These are phyloP conservation scores for Pandemis cinnamomeana DNA, from an alignment of 2,888 invertebrate species.

Conservation along the genomic window DNA sequence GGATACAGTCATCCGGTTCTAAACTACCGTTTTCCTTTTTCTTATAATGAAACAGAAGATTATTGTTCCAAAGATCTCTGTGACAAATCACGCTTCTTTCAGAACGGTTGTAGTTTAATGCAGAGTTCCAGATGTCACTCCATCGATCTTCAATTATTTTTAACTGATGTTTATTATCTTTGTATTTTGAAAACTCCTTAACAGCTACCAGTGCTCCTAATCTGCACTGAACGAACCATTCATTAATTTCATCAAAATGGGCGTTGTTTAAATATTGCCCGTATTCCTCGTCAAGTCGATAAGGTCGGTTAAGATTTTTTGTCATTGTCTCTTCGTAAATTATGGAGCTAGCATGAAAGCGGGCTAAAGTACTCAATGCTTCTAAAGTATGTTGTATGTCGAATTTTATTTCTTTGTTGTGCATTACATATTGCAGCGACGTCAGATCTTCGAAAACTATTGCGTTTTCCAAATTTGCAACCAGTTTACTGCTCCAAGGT, in stretches of 20 bases:
- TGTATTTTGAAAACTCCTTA: conserved; percentile 3
- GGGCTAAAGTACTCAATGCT: background rate
- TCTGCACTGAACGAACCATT: background rate
- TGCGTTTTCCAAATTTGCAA: background rate
- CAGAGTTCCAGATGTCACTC: background rate
- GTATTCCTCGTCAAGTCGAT: background rate
- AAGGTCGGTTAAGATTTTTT: background rate
- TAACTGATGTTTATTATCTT: background rate
- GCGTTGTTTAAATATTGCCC: background rate
- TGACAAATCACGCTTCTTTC: conserved; percentile 84
- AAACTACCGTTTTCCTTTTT: conserved; percentile 49
- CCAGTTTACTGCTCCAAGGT: background rate
- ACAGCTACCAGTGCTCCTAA: background rate
- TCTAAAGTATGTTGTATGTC: background rate
- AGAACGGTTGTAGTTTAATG: conserved; percentile 65
- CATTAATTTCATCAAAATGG: background rate
- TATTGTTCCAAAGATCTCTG: conserved; percentile 87
- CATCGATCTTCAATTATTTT: conserved; percentile 4
- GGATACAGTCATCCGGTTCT: conserved; percentile 81
- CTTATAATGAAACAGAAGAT: conserved; percentile 83
- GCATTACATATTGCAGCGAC: background rate
- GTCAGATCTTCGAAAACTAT: conserved; percentile 1
- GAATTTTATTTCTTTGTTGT: background rate
- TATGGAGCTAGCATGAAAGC: background rate
- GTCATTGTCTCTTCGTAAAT: background rate